Evolutionary conservation across 1,140 invertebrate species (phyloP), one percentile per base, ranked within the genome.

Genomic region (Phymastichus coffea): DNA sequence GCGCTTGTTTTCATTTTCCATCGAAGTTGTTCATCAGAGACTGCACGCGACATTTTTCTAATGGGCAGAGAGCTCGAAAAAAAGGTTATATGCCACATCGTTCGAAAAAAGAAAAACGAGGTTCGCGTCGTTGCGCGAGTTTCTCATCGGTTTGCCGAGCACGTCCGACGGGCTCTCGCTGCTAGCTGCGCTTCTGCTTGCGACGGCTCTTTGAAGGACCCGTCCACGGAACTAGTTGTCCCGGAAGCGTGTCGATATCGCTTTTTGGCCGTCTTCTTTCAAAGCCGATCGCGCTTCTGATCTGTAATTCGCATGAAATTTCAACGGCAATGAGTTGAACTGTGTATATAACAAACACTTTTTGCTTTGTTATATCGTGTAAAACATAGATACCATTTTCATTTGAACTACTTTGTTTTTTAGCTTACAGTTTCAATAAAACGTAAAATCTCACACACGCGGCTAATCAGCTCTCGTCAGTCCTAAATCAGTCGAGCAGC

Each of bases 171-270:
- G 41, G 8, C 15, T 4, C n/a, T 4, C 28, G 6, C 6, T 12
- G 6, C 6, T 12, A 8, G 28, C 28, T 30, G 28, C 28, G 15
- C n/a, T n/a, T n/a, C n/a, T 49, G 61, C 55, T 54, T 55, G 56
- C 64, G 59, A 63, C 57, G 62, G 19, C 61, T 66, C 62, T 68
- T 64, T 61, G 60, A 61, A 64, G 63, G 60, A 65, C 61, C 57
- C 52, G n/a, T n/a, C n/a, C n/a, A n/a, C n/a, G n/a, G 44, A 64
- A 59, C 57, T 47, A 59, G 57, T 63, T 38, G 56, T 52, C 51
- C 62, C 60, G 63, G 62, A 66, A 68, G 62, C 20, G 43, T 48
- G 63, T n/a, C 61, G 58, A 65, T 66, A 46, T 53, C 53, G 44
- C 17, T 14, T 44, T 47, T 15, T 17, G 23, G 15, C 12, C 25